Base-by-base conservation (phyloP, 2,113 vertebrate species). In the Phalacrocorax pelagicus region DNA sequence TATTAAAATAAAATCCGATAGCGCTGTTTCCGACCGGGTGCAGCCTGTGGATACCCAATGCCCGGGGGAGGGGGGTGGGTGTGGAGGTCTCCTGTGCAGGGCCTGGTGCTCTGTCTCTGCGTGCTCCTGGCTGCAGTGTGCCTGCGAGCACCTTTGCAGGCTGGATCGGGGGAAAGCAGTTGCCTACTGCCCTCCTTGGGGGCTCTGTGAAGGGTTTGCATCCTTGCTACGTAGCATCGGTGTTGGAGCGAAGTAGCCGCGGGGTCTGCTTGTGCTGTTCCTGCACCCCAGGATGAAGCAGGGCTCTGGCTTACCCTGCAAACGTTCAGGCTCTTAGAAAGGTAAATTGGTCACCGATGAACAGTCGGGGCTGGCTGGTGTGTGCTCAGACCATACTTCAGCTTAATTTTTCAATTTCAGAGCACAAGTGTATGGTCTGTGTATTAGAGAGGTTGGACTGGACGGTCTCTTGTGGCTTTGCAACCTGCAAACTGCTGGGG, bases 331-430 rank as follows among this genome's bases (percentile, higher is more conserved):
- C 26, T 11, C 22, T 46, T 36, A 4, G 11, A 46, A 78, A 30
- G 61, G 59, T 38, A 2, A 44, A 19, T 9, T 20, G 23, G 15
- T 20, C 36, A 29, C 57, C 29, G 78, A 82, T 73, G 78, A 92
- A 42, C 58, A 20, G 20, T 54, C 1, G 2, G 77, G 70, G 46
- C 70, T 75, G 79, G 65, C 66, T 86, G 74, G 4, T 55, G 88
- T 1, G 5, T 77, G 71, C 52, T 83, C 71, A 44, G 52, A 21
- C 38, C 2, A 0, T 42, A 1, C 7, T 32, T 8, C 0, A 0
- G 72, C 69, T 88, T 46, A 10, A 8, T 26, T 55, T 61, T 75
- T 73, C 24, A 7, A 2, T 65, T 88, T 38, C 8, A 4, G 24
- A 77, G 57, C 38, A 67, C 26, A 19, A n/a, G 34, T 15, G 8